Percentiles rank a stretch among this genome's conserved stretches.
Evolutionary conservation across 1,140 invertebrate genomes (phyloP).

Genomic region (Magallana angulata): DNA sequence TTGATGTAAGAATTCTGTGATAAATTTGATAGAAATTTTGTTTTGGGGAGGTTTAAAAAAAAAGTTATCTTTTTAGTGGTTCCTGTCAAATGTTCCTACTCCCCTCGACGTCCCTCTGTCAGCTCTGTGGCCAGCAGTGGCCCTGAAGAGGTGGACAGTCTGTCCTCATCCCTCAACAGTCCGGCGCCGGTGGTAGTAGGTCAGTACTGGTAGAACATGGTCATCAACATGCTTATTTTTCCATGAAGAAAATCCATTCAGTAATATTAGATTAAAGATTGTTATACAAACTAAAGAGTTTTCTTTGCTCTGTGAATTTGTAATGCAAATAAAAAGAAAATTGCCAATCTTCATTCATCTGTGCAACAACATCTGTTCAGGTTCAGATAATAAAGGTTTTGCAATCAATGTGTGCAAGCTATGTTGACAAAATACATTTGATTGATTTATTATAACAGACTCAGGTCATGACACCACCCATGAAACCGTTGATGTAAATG

Average conservation of each 20-base stretch:
- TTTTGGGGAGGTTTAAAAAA: too few relatives aligned
- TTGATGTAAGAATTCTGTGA: not conserved
- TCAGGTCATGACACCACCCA: constrained; percentile 10
- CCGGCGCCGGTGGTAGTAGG: not conserved
- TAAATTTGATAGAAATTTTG: not conserved
- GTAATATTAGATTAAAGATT: too few relatives aligned
- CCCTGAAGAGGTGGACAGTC: constrained; percentile 26
- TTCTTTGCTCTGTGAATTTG: too few relatives aligned
- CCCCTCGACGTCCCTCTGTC: constrained; percentile 57
- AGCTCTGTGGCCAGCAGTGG: constrained; percentile 62
- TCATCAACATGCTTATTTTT: too few relatives aligned
- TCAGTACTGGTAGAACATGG: not conserved
- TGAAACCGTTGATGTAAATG: constrained; percentile 43
- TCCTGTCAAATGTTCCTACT: constrained; percentile 67
- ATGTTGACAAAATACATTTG: not conserved
- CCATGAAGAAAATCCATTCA: too few relatives aligned
- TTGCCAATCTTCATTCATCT: too few relatives aligned
- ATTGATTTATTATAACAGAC: not conserved
- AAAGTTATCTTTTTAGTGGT: constrained; percentile 60
- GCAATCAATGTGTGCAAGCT: not conserved
- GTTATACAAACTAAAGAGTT: too few relatives aligned
- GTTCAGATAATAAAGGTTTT: too few relatives aligned
- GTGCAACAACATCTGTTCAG: too few relatives aligned
- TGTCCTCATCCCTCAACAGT: constrained; percentile 1
- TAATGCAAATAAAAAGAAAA: too few relatives aligned